Conservation (phyloP, 1,140 invertebrate species). For the Pogonus chalceus region DNA sequence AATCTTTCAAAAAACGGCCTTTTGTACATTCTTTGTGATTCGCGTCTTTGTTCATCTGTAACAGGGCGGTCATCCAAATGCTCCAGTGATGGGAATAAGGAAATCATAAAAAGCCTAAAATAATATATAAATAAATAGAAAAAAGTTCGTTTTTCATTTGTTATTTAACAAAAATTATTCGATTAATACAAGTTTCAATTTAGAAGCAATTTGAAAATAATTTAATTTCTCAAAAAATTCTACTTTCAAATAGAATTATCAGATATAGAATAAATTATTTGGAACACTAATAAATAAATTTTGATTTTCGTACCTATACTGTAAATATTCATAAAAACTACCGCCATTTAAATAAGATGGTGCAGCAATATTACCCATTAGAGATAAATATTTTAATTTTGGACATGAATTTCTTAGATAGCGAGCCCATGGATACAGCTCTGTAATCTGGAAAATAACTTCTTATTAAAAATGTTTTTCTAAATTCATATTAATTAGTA, state of each 20-base stretch:
- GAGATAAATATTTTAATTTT: slow-evolving; percentile 53
- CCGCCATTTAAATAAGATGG: slow-evolving; percentile 66
- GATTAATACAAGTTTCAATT: too few relatives aligned
- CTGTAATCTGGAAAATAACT: slow-evolving; percentile 45
- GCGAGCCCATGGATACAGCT: slow-evolving; percentile 58
- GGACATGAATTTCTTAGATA: slow-evolving; percentile 53
- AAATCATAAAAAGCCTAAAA: slow-evolving; percentile 57
- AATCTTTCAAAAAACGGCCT: slow-evolving; percentile 43
- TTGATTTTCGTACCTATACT: slow-evolving; percentile 55
- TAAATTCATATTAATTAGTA: too few relatives aligned
- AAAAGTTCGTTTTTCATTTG: background rate
- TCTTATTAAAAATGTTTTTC: too few relatives aligned
- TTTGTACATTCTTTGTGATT: slow-evolving; percentile 50
- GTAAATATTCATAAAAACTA: slow-evolving; percentile 62
- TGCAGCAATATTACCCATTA: slow-evolving; percentile 71
- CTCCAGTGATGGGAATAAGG: slow-evolving; percentile 49
- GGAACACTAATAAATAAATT: slow-evolving; percentile 5
- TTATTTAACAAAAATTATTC: too few relatives aligned
- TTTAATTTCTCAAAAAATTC: too few relatives aligned
- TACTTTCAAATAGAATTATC: too few relatives aligned
- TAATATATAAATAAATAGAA: slow-evolving; percentile 16
- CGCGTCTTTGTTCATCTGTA: slow-evolving; percentile 46
- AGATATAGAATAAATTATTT: background rate
- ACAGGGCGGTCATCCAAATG: slow-evolving; percentile 56
- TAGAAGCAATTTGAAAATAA: too few relatives aligned